Percentiles rank a stretch among this genome's conserved stretches.
Evolutionary conservation across 1,140 invertebrate species (phyloP).

Genomic region (Drosophila hydei): DNA sequence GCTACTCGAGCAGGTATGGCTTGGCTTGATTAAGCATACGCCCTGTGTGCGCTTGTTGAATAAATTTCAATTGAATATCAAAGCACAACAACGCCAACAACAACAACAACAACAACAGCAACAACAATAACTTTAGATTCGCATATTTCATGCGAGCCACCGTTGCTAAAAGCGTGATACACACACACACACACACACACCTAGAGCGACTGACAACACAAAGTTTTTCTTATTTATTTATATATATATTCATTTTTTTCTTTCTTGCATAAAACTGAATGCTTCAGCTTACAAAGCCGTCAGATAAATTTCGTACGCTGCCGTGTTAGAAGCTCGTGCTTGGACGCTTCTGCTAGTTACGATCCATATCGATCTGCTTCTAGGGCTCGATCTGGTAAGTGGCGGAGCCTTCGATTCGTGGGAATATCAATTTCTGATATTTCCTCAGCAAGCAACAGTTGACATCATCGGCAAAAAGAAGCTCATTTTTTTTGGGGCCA

Average conservation of each 20-base stretch:
- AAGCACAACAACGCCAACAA: slow-evolving; percentile 7
- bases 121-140: slow-evolving; percentile 15
- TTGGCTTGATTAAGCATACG: slow-evolving; percentile 59
- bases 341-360: not conserved
- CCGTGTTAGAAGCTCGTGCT: slow-evolving; percentile 33
- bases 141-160: slow-evolving; percentile 21
- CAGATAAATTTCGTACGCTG: slow-evolving; percentile 61
- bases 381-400: not conserved
- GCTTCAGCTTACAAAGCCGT: slow-evolving; percentile 55
- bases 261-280: slow-evolving; percentile 54
- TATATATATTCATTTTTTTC: slow-evolving; percentile 7
- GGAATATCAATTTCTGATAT: slow-evolving; percentile 6
- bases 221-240: slow-evolving; percentile 53
- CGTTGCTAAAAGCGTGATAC: slow-evolving; percentile 31
- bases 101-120: not conserved
- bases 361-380: not conserved
- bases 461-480: slow-evolving; percentile 45
- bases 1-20: not conserved
- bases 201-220: not conserved
- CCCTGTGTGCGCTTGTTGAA: slow-evolving; percentile 38
- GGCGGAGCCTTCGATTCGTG: slow-evolving; percentile 8
- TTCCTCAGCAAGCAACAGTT: slow-evolving; percentile 11
- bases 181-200: slow-evolving; percentile 20
- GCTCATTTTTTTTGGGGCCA: slow-evolving; percentile 10
- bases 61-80: slow-evolving; percentile 31